phyloP scores from a whole-genome alignment of 2,797 vertebrate genomes.

The Micromesistius poutassou region DNA sequence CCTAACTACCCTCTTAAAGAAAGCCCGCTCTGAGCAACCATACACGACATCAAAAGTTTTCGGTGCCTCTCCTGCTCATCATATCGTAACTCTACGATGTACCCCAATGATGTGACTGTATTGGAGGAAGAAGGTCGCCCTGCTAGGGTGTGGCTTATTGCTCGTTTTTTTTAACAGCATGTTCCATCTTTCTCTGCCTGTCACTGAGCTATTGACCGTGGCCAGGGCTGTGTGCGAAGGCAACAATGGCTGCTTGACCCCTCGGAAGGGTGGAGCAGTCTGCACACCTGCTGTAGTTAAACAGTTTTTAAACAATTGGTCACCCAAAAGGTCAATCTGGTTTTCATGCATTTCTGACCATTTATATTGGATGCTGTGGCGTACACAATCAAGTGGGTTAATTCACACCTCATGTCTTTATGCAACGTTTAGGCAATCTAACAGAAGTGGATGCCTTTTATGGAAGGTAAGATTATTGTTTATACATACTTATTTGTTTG shows the following conservation, averaged over 20 bases:
- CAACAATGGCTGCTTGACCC: slow-evolving; percentile 63
- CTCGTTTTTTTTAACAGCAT: slow-evolving; percentile 40
- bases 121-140: not conserved
- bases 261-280: slow-evolving; percentile 12
- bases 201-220: slow-evolving; percentile 48
- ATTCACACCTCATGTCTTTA: slow-evolving; percentile 39
- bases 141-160: slow-evolving; percentile 15
- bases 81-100: not conserved
- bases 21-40: not conserved
- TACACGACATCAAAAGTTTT: not conserved
- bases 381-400: not conserved
- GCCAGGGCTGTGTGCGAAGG: slow-evolving; percentile 29
- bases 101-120: not conserved
- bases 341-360: not conserved
- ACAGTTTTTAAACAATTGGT: slow-evolving; percentile 35
- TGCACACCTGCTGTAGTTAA: slow-evolving; percentile 34
- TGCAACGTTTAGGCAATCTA: slow-evolving; percentile 65
- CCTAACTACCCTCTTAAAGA: not conserved
- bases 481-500: not conserved
- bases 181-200: slow-evolving; percentile 48
- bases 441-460: slow-evolving; percentile 74
- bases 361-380: slow-evolving; percentile 9
- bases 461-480: slow-evolving; percentile 67
- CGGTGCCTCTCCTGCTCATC: not conserved
- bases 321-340: slow-evolving; percentile 19